These are phyloP conservation scores for Emydura subglobosa DNA, from an alignment of 2,113 vertebrate species.

Conservation along the genomic window DNA sequence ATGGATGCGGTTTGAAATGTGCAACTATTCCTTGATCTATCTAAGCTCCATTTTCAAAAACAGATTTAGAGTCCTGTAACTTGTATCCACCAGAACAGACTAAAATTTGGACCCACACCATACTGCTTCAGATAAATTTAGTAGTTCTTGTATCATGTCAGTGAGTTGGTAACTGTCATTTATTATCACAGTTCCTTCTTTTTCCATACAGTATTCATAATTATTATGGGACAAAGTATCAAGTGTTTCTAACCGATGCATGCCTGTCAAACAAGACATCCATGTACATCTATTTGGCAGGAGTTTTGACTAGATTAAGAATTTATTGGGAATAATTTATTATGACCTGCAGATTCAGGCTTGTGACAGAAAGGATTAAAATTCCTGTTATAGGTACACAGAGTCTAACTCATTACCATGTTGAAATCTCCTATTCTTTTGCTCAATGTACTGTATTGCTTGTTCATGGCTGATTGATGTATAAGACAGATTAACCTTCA, in stretches of 20 bases:
- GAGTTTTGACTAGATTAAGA: background rate
- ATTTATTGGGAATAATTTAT: constrained; percentile 2
- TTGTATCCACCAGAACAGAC: background rate
- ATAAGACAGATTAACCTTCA: constrained; percentile 30
- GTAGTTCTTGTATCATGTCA: background rate
- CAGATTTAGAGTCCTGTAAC: background rate
- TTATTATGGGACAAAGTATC: background rate
- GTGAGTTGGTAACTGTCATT: background rate
- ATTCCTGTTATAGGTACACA: background rate
- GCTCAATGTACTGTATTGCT: background rate
- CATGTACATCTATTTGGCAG: background rate
- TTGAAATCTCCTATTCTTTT: constrained; percentile 20
- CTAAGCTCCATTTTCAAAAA: background rate
- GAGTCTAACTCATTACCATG: background rate
- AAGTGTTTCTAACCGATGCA: background rate
- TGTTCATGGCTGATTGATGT: constrained; percentile 36
- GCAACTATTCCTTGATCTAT: background rate
- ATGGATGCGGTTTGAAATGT: background rate
- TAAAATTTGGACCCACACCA: background rate
- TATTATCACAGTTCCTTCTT: background rate
- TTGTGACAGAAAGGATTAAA: constrained; percentile 43
- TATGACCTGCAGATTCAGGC: background rate
- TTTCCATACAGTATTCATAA: background rate
- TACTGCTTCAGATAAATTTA: background rate
- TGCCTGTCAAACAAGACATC: background rate